Evolutionary conservation across 2,888 invertebrate genomes (phyloP), one percentile per base, ranked within the genome.

Genomic region (Plagodis dolabraria): DNA sequence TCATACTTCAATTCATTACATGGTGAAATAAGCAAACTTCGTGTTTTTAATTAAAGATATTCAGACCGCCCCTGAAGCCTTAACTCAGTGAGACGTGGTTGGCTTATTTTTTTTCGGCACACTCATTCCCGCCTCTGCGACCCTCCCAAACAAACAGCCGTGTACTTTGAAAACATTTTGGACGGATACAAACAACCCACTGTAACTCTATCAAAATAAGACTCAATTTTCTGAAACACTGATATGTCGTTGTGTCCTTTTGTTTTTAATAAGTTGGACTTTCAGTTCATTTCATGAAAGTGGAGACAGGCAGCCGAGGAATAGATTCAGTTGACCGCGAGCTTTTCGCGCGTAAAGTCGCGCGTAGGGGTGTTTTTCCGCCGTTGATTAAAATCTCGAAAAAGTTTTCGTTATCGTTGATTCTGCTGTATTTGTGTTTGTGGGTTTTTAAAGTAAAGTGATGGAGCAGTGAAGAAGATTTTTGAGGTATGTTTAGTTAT

Each of bases 91-190:
- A 87, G 89, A 88, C 92, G 91, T 87, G 92, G 92, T 92, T 92
- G 92, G 92, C 84, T 92, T 92, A 91, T 89, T 92, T 92, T 92
- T 92, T 92, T 92, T 91, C 86, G 82, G 82, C 86, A 85, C 84
- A 87, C 86, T 92, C 92, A 92, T 92, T 92, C 92, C 92, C 92
- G 92, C 92, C 92, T 92, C 87, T 87, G 87, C 77, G 91, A 83
- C 90, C 92, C 92, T 91, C 92, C 92, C 92, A 92, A 92, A 92
- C 92, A 92, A 92, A 92, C 89, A 92, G 82, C 80, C 74, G 78
- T 87, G 86, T 81, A 88, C 87, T 89, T 89, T 85, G 86, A 91
- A 91, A 92, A 92, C 91, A 92, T 80, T 74, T 80, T 83, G 66
- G 7, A 33, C 40, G 12, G 5, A 46, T 40, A 22, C 1, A 43